Conservation (phyloP, 2,113 vertebrate genomes). For the Peromyscus californicus region DNA sequence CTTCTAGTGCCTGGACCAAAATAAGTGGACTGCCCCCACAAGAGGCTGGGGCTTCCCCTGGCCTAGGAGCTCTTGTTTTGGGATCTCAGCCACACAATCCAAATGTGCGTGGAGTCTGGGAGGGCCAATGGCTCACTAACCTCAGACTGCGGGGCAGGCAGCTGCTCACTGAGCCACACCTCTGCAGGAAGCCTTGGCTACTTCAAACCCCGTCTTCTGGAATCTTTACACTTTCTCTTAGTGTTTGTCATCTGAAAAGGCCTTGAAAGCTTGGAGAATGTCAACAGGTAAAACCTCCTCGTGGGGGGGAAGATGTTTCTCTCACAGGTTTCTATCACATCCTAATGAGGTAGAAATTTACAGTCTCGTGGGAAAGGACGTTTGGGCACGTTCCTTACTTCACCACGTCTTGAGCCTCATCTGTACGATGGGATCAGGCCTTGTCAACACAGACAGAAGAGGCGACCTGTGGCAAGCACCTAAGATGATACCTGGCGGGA, state of each 20-base stretch:
- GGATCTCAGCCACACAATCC: neutral
- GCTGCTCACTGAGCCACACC: neutral
- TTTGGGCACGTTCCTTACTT: neutral
- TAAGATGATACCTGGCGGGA: neutral
- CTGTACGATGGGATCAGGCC: neutral
- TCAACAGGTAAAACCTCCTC: neutral
- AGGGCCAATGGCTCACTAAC: neutral
- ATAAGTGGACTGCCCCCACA: neutral
- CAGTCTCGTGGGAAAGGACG: neutral
- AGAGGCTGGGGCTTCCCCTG: neutral
- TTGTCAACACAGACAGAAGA: neutral
- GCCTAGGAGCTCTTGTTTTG: neutral
- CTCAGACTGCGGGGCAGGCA: neutral
- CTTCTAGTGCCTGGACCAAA: neutral
- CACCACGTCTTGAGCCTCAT: neutral
- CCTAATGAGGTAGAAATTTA: neutral
- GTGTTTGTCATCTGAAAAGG: neutral
- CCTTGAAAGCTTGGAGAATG: neutral
- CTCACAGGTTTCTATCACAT: neutral
- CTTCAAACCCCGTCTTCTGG: constrained; percentile 3
- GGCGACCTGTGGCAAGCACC: neutral
- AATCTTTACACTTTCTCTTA: neutral
- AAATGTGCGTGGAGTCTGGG: neutral
- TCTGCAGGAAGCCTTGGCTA: neutral
- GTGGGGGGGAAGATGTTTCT: neutral